Evolutionary conservation across 2,888 invertebrate genomes (phyloP).

Genomic region (Campoplex capitator): DNA sequence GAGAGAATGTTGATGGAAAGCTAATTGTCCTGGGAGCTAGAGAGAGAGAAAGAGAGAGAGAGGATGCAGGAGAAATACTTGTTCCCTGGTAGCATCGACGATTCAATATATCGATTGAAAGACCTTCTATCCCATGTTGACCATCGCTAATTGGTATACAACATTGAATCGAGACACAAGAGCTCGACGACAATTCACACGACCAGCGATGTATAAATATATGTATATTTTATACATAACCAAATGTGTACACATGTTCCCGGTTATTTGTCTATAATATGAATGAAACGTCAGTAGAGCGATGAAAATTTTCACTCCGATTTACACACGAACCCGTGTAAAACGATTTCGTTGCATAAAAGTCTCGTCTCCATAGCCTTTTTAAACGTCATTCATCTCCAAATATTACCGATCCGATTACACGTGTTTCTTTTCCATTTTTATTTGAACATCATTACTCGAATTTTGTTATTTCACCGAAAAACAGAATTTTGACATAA

Average conservation of each 20-base stretch:
- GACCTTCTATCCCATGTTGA: constrained; percentile 24
- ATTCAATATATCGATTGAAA: constrained; percentile 58
- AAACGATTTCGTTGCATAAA: not conserved
- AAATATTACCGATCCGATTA: not conserved
- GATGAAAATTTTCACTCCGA: not conserved
- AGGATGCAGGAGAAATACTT: not conserved
- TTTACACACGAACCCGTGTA: not conserved
- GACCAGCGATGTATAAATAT: not conserved
- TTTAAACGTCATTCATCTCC: not conserved
- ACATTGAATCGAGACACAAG: constrained; percentile 51
- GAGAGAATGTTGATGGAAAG: constrained; percentile 24
- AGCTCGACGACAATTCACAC: constrained; percentile 6
- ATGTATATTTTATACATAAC: not conserved
- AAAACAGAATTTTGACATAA: no score
- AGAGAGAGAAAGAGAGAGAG: not conserved
- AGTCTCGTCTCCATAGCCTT: not conserved
- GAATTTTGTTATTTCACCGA: not conserved
- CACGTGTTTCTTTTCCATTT: not conserved
- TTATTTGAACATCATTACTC: not conserved
- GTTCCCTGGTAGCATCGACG: constrained; percentile 17
- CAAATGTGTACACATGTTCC: constrained; percentile 6
- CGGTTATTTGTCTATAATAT: constrained; percentile 24
- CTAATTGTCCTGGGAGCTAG: constrained; percentile 29
- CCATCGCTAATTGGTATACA: constrained; percentile 56
- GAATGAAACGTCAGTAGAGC: constrained; percentile 11